Evolutionary conservation across 2,113 vertebrate species (phyloP), one percentile per base, ranked within the genome.

Genomic region (Pyrgilauda ruficollis): DNA sequence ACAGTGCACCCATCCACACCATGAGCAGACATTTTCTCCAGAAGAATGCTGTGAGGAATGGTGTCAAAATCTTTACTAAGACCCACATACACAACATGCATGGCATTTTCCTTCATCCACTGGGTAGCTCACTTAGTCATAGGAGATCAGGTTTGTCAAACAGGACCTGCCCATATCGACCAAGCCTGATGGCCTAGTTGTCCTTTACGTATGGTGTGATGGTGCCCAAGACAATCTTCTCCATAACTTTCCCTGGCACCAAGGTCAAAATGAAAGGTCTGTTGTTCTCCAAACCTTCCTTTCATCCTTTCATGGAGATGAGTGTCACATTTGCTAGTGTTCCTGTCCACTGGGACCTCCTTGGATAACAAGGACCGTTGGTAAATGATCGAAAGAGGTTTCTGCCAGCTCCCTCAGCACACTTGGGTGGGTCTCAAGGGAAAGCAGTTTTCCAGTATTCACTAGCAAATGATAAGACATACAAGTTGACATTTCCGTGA

Each of bases 181-280:
- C 49, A 58, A 46, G 22, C 19, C 52, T 35, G 50, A 35, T 33
- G 24, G 23, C 5, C 30, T 28, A 9, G 39, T 24, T 69, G 20
- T 39, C 33, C 55, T 50, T 23, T 22, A 15, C 4, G 3, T 39
- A 11, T 1, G 0, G 15, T 20, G 13, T 49, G 23, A 15, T 43
- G 47, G 22, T 19, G 37, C 20, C 46, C 56, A n/a, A 31, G 27
- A 9, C 2, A 2, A 58, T 50, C 33, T 64, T 33, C 49, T 50
- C 44, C 20, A 11, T 17, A 27, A 35, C 11, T 15, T 37, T 35
- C 6, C n/a, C 4, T 22, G 3, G 5, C 14, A 73, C 14, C 1
- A 2, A 49, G 14, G 14, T 55, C 14, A 79, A 64, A 53, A 46
- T 11, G 8, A 43, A 18, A 66, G 4, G 8, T 15, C 6, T 61